Evolutionary conservation across 2,113 vertebrate genomes (phyloP), one percentile per base, ranked within the genome.

Genomic region (Thunnus maccoyii): DNA sequence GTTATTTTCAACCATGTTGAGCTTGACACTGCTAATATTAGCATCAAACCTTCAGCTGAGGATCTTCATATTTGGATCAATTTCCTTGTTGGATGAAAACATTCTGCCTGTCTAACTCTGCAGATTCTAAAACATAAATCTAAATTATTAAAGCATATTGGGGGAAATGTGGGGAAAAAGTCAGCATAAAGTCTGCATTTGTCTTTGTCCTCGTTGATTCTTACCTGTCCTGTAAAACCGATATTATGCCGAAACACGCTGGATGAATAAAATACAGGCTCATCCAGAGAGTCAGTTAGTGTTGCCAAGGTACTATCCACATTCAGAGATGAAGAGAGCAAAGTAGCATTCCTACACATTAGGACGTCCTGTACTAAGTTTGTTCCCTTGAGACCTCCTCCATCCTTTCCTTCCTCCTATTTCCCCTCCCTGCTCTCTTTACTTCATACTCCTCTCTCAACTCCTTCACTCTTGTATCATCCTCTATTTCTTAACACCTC

Each of bases 331-430:
- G 46, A 69, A 80, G 88, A 72, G 73, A 67, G 83, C 27, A 51
- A 72, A 69, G 74, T 61, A 88, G 50, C 72, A 86, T 90, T 92
- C 84, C 83, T n/a, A 52, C 69, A 55, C 72, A 85, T 86, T 72
- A 88, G 89, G 75, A 89, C 84, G 57, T 88, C 71, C 81, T 92
- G 89, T 92, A 79, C 87, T 78, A n/a, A 72, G 36, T 88, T 57
- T 54, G 30, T 27, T 89, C 92, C 86, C 89, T 58, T 18, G 78
- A 91, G 89, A 58, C 79, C 50, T 77, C 61, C 58, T 83, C 72
- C 66, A 72, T 81, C 76, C 74, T 69, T 78, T 80, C 80, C 74
- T 72, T 36, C 64, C 58, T 84, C 12, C 70, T 48, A 11, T 17
- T 16, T 32, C 46, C 47, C 74, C 66, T 51, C 76, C 73, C 27